Conservation (phyloP, 2,113 vertebrate species). For the Todiramphus saurophagus region DNA sequence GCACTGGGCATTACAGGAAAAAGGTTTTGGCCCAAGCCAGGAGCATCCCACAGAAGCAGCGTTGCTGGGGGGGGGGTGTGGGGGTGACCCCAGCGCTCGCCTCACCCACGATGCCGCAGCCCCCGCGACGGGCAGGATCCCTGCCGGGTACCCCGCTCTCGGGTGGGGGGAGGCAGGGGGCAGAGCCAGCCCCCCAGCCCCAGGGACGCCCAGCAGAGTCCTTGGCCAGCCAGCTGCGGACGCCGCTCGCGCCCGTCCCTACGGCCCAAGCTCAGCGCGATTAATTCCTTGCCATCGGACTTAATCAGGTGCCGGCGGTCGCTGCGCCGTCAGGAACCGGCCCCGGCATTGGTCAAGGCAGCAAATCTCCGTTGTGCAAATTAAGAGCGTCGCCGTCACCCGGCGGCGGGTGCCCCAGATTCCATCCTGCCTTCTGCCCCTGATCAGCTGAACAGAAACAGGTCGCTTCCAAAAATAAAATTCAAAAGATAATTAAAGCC, state of each 20-base stretch:
- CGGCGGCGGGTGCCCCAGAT: neutral
- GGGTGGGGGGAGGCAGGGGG: neutral
- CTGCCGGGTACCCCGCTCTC: accelerated
- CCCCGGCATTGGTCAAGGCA: constrained; percentile 37
- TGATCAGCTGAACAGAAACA: neutral
- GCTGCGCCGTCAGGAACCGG: neutral
- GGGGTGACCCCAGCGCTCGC: accelerated
- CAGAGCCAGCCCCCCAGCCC: neutral
- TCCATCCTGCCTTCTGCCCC: neutral
- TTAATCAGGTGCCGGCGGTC: neutral
- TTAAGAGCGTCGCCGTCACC: neutral
- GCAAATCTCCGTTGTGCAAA: constrained; percentile 56
- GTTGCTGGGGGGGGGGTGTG: neutral
- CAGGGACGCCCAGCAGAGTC: neutral
- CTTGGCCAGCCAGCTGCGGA: neutral
- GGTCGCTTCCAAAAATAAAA: neutral
- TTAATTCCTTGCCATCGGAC: constrained; percentile 25
- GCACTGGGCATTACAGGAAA: neutral
- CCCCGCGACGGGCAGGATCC: neutral
- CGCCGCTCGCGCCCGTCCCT: neutral
- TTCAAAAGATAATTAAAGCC: too few relatives aligned
- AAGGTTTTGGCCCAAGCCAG: neutral
- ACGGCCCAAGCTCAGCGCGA: neutral
- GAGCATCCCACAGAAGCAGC: neutral
- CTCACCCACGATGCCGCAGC: neutral